Evolutionary conservation across 2,797 vertebrate genomes (phyloP), one percentile per base, ranked within the genome.

Genomic region (Moxostoma hubbsi): DNA sequence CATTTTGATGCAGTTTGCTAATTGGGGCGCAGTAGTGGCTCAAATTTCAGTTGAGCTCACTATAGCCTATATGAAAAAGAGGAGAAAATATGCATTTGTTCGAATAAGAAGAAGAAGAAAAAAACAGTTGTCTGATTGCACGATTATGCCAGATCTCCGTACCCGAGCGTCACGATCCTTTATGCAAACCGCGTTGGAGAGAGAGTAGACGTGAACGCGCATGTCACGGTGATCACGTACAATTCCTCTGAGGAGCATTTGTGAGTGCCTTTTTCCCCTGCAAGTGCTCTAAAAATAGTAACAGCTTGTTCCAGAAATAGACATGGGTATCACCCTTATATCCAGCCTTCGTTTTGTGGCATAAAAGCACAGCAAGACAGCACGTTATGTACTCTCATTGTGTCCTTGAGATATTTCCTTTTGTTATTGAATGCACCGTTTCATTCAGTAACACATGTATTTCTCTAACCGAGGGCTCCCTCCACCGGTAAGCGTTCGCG

Each of bases 261-360:
- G 96, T 95, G 93, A 94, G 95, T 93, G 94, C 94, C 89, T 94
- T 94, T 93, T 91, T 91, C 66, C 94, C 91, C 89, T 36, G 36
- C 93, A 95, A 93, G 92, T 94, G 92, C 91, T 94, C 97, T 98
- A 98, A 98, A 98, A 98, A 98, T 98, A 98, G 97, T 94, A 96
- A 90, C 95, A 93, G 95, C 95, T 95, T 93, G 95, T 95, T 97
- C 97, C 97, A 98, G 95, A 99, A 99, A 99, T 99, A 99, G 96
- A 97, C 95, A 93, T 95, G 96, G 95, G 96, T 96, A 96, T 96
- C 95, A 96, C 96, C 96, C 94, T 95, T 96, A 97, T 95, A 96
- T 96, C 96, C 96, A 96, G 94, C 92, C 92, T 92, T 89, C 91
- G 91, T 93, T 93, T 95, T 94, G 95, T 96, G 94, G 95, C 64